Evolutionary conservation across 2,888 invertebrate genomes (phyloP), one percentile per base, ranked within the genome.

Genomic region (Leptothorax acervorum): DNA sequence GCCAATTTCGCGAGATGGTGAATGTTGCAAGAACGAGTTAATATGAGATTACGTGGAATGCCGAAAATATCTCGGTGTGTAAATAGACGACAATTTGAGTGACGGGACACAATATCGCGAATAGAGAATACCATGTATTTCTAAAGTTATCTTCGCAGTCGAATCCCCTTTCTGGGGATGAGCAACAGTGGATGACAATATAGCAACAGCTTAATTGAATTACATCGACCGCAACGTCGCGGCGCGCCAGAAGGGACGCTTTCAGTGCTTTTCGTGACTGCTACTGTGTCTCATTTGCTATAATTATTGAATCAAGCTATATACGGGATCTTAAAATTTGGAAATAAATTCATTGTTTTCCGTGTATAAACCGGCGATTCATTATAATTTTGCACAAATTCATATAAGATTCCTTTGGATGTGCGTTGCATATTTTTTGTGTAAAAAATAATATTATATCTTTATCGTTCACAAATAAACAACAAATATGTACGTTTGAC

Each of bases 181-280:
- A 71, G 73, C 12, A 57, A 48, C 60, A 45, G 79, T 18, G 48
- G 31, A 12, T 48, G 85, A 87, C 83, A 87, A 89, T 87, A 83
- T 87, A 83, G 85, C 86, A 87, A 89, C 82, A 85, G 75, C 86
- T 89, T 89, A 89, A 89, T 87, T 87, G 89, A 89, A 89, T 89
- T 89, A 89, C 88, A 83, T 83, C 85, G 82, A 82, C 85, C 85
- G 86, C 87, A 86, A 83, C 76, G 73, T 63, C 23, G 70, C 74
- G 70, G 31, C 62, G 68, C 53, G 81, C 82, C 85, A 85, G 83
- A 63, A 85, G 86, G 85, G 83, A 86, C 86, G 66, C 76, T 70
- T 87, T 81, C 82, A 86, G 78, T 85, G 89, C 86, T 86, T 85
- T 85, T 71, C 83, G 83, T 63, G 82, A 76, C 83, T 78, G 74